phyloP scores from a whole-genome alignment of 30 jellyfish, hydroid and myxozoan genomes.

The Sanderia malayensis region DNA sequence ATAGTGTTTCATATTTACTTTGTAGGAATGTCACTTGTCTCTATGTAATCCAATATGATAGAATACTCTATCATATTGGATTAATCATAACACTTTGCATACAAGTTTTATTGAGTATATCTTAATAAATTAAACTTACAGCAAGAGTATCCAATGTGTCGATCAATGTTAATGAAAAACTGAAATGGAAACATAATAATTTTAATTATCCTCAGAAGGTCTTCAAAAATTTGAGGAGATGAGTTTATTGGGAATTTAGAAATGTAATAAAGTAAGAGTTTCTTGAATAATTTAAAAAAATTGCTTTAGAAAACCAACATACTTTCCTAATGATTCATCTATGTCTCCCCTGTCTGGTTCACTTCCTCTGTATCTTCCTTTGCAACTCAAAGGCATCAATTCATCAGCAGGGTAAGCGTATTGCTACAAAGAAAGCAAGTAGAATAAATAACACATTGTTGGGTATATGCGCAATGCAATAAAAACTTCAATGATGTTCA shows the following conservation, averaged over 20 bases:
- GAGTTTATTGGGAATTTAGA: too few relatives aligned
- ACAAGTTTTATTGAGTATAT: too few relatives aligned
- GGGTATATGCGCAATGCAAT: too few relatives aligned
- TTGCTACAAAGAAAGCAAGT: conserved; percentile 45
- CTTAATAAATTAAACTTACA: conserved; percentile 46
- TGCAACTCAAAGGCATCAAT: conserved; percentile 93
- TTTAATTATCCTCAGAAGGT: too few relatives aligned
- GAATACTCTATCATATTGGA: too few relatives aligned
- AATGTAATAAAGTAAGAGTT: neutral
- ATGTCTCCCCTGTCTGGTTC: conserved; percentile 92
- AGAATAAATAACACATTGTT: too few relatives aligned
- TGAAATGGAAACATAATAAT: conserved; percentile 5
- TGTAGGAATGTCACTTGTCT: too few relatives aligned
- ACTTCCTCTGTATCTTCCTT: conserved; percentile 93
- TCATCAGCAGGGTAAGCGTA: conserved; percentile 99
- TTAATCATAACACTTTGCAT: too few relatives aligned
- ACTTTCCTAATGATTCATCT: conserved; percentile 97
- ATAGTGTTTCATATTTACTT: too few relatives aligned
- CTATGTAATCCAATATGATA: too few relatives aligned
- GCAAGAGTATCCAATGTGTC: conserved; percentile 98
- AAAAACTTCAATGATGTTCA: too few relatives aligned
- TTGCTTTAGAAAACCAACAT: conserved; percentile 28
- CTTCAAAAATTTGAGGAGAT: too few relatives aligned
- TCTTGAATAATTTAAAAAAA: neutral
- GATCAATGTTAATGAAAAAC: conserved; percentile 91